phyloP scores from a whole-genome alignment of 2,888 invertebrate species.

The Trissolcus brochymenae region DNA sequence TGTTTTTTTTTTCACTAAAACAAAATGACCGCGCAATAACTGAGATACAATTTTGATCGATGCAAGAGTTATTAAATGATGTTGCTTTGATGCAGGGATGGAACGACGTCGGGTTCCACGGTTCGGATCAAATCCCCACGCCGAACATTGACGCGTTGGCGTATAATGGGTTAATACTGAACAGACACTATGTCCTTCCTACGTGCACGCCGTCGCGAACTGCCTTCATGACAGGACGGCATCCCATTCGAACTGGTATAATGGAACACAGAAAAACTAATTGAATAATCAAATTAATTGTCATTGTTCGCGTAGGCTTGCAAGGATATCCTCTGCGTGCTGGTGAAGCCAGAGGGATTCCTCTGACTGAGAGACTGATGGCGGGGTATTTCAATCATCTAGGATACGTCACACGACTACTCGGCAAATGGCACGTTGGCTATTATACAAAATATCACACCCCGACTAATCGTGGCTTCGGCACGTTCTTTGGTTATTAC shows the following conservation, averaged over 20 bases:
- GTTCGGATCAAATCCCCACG: conserved; percentile 89
- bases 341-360: conserved; percentile 77
- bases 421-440: conserved; percentile 81
- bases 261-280: neutral
- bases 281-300: neutral
- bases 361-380: conserved; percentile 77
- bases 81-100: conserved; percentile 81
- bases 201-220: conserved; percentile 90
- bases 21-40: too few relatives aligned
- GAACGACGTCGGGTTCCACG: conserved; percentile 94
- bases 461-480: conserved; percentile 86
- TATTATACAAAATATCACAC: conserved; percentile 79
- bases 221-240: conserved; percentile 89
- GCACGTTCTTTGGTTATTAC: conserved; percentile 90
- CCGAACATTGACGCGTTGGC: conserved; percentile 93
- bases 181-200: conserved; percentile 90
- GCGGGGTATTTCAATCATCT: conserved; percentile 77
- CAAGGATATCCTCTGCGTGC: conserved; percentile 54
- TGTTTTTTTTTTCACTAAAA: too few relatives aligned
- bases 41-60: too few relatives aligned
- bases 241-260: conserved; percentile 84
- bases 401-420: conserved; percentile 78
- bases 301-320: conserved; percentile 8
- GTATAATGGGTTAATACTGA: conserved; percentile 88
- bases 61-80: too few relatives aligned